These are phyloP conservation scores for Dissostichus mawsoni DNA, from an alignment of 2,113 vertebrate species.

Conservation along the genomic window DNA sequence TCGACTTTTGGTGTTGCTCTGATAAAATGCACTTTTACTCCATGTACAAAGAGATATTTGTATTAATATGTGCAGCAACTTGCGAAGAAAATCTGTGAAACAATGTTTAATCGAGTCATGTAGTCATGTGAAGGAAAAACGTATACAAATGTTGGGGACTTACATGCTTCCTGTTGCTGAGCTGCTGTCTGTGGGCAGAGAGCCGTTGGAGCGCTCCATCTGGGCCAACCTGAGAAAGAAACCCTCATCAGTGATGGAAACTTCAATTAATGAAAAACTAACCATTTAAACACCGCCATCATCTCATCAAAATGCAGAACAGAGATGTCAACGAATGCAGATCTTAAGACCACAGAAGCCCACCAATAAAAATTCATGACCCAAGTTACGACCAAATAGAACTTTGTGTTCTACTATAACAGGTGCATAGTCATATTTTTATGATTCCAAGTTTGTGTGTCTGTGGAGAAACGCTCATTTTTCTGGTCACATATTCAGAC, in stretches of 20 bases:
- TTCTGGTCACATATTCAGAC: conserved; percentile 12
- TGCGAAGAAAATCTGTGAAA: not conserved
- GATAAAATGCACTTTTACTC: not conserved
- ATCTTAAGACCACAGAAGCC: conserved; percentile 4
- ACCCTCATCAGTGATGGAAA: conserved; percentile 12
- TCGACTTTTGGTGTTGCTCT: not conserved
- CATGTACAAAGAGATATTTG: not conserved
- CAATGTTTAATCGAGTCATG: not conserved
- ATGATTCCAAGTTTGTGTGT: not conserved
- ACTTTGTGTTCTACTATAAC: not conserved
- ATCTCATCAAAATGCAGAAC: conserved; percentile 39
- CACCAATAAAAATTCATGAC: conserved; percentile 7
- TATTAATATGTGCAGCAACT: not conserved
- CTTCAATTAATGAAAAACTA: conserved; percentile 7
- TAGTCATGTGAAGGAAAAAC: not conserved
- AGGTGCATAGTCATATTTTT: not conserved
- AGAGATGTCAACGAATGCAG: not conserved
- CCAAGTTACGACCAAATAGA: conserved; percentile 4
- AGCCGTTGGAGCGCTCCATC: conserved; percentile 96
- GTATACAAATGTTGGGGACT: conserved; percentile 75
- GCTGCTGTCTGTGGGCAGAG: conserved; percentile 95
- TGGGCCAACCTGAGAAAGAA: conserved; percentile 90
- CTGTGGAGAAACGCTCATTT: not conserved
- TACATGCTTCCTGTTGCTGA: conserved; percentile 98
- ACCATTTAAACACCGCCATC: conserved; percentile 17